phyloP scores from a whole-genome alignment of 35 echinoderm and acorn worm species.

The Heliocidaris tuberculata region DNA sequence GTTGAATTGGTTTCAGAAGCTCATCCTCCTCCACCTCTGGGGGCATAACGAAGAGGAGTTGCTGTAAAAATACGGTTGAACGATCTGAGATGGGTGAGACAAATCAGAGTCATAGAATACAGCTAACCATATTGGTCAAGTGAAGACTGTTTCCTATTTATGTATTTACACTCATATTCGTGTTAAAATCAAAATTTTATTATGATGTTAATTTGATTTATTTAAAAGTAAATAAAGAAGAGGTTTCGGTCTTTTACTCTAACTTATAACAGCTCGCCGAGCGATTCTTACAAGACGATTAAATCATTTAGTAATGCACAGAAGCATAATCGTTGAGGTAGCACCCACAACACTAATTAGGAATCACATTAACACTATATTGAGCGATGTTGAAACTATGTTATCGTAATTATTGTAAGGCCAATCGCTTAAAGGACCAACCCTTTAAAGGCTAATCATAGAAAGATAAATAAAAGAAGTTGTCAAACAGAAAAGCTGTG shows the following conservation, averaged over 20 bases:
- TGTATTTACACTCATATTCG: not conserved
- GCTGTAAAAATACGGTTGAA: slow-evolving; percentile 31
- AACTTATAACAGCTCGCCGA: not conserved
- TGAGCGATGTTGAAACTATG: too few species aligned
- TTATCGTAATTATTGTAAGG: too few species aligned
- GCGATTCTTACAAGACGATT: too few species aligned
- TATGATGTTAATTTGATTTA: not conserved
- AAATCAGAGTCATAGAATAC: not conserved
- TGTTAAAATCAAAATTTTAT: not conserved
- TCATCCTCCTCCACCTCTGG: not conserved
- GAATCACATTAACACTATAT: too few species aligned
- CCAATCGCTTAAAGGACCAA: too few species aligned
- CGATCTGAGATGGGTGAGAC: slow-evolving; percentile 3
- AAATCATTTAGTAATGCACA: too few species aligned
- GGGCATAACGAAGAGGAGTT: slow-evolving; percentile 20
- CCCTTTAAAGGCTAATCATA: too few species aligned
- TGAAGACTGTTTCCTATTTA: not conserved
- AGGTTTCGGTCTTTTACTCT: not conserved
- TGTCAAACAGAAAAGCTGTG: too few species aligned
- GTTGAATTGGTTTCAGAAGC: not conserved
- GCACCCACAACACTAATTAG: too few species aligned
- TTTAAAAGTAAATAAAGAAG: not conserved
- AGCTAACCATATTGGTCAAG: not conserved
- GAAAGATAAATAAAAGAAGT: too few species aligned
- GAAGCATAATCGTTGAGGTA: too few species aligned